phyloP scores from a whole-genome alignment of 2,113 vertebrate genomes.

The Gadus chalcogrammus region DNA sequence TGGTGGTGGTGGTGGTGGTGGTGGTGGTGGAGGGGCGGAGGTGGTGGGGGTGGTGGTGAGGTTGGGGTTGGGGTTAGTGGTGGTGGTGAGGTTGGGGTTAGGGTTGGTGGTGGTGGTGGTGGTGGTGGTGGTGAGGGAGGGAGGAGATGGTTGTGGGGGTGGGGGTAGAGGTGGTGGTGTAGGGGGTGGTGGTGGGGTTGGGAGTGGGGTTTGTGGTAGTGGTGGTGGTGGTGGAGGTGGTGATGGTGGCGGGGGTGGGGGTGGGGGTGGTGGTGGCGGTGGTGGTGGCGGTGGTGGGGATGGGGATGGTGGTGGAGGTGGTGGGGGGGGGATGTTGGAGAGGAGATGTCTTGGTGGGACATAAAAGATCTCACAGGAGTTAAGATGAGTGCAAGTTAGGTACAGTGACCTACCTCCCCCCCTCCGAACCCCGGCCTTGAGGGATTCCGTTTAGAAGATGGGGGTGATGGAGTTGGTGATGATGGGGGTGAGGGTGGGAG shows the following conservation, averaged over 20 bases:
- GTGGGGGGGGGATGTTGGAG: conserved; percentile 32
- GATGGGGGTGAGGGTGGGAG: conserved; percentile 15
- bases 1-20: conserved; percentile 43
- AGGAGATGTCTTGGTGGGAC: conserved; percentile 52
- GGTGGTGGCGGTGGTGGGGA: too few species aligned
- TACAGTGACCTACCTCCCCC: conserved; percentile 70
- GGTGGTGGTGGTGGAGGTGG: conserved; percentile 12
- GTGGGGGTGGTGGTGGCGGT: too few species aligned
- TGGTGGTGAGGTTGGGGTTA: conserved; percentile 28
- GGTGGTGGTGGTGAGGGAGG: too few species aligned
- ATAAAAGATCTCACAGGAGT: conserved; percentile 68
- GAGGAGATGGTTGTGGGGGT: too few species aligned
- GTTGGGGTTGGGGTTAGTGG: background rate
- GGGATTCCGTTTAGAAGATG: conserved; percentile 54
- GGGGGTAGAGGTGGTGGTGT: conserved; percentile 22
- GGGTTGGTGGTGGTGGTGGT: conserved; percentile 21
- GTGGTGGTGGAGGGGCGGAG: conserved; percentile 28
- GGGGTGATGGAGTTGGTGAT: conserved; percentile 4
- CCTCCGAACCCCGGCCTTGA: background rate
- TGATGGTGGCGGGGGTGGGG: background rate
- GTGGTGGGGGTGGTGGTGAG: conserved; percentile 19
- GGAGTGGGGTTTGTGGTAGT: background rate
- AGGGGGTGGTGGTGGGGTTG: background rate
- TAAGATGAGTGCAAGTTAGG: conserved; percentile 59
- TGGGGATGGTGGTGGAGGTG: too few species aligned